Evolutionary conservation across 2,797 vertebrate genomes (phyloP).

Genomic region (Sitta carolinensis): DNA sequence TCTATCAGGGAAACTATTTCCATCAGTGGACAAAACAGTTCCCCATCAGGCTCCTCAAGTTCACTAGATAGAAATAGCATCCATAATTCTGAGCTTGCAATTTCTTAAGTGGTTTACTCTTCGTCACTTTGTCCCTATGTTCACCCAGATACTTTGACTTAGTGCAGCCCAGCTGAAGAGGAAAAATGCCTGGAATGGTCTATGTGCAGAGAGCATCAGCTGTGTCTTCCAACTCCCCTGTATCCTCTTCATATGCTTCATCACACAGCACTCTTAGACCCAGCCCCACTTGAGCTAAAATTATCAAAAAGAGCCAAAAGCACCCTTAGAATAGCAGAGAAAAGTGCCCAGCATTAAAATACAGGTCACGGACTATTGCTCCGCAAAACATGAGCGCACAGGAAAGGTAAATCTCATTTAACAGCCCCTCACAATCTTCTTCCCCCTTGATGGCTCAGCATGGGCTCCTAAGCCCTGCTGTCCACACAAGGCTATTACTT

Average conservation of each 20-base stretch:
- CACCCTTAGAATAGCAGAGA: background rate
- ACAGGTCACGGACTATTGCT: background rate
- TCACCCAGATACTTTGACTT: background rate
- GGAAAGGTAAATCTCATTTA: background rate
- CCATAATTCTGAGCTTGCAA: background rate
- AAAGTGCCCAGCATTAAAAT: background rate
- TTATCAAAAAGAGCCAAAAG: background rate
- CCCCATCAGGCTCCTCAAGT: background rate
- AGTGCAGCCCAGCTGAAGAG: background rate
- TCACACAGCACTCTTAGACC: background rate
- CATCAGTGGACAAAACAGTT: background rate
- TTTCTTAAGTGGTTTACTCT: background rate
- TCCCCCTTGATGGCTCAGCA: background rate
- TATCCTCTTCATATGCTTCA: background rate
- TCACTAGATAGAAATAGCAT: background rate
- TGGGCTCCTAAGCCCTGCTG: background rate
- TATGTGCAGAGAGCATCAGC: background rate
- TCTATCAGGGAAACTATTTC: background rate
- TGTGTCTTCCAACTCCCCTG: background rate
- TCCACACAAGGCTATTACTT: background rate
- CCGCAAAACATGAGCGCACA: background rate
- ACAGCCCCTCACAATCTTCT: background rate
- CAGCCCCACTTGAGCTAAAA: background rate
- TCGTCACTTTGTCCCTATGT: background rate
- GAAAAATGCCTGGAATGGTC: background rate